phyloP scores from a whole-genome alignment of 2,113 vertebrate genomes.

The Jacana jacana region DNA sequence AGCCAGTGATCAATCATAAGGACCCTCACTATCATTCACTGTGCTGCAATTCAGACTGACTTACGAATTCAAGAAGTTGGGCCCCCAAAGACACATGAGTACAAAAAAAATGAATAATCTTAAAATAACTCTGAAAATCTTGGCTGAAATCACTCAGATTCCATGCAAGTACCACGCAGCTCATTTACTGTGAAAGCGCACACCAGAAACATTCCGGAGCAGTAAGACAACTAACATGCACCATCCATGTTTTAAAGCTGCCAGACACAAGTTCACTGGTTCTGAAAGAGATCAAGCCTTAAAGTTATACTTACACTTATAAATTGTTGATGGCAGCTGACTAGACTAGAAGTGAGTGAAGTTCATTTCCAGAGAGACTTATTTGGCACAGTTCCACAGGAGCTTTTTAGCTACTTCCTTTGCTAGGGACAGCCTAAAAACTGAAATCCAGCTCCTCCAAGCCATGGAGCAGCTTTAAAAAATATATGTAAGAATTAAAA shows the following conservation, averaged over 20 bases:
- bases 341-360: not conserved
- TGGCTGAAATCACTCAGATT: not conserved
- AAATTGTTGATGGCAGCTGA: not conserved
- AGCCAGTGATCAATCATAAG: not conserved
- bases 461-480: not conserved
- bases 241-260: not conserved
- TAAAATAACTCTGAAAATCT: not conserved
- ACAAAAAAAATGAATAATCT: not conserved
- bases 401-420: not conserved
- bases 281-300: not conserved
- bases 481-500: not conserved
- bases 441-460: not conserved
- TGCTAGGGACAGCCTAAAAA: not conserved
- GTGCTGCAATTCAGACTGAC: not conserved
- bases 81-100: not conserved
- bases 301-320: not conserved
- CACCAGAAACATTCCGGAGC: not conserved
- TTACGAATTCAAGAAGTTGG: not conserved
- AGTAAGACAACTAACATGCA: not conserved
- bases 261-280: not conserved
- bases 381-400: not conserved
- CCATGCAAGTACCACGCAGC: accelerated
- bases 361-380: not conserved
- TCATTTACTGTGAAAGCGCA: not conserved
- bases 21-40: not conserved